Conservation (phyloP, 2,888 invertebrate species). For the Acanthosepion pharaonis region DNA sequence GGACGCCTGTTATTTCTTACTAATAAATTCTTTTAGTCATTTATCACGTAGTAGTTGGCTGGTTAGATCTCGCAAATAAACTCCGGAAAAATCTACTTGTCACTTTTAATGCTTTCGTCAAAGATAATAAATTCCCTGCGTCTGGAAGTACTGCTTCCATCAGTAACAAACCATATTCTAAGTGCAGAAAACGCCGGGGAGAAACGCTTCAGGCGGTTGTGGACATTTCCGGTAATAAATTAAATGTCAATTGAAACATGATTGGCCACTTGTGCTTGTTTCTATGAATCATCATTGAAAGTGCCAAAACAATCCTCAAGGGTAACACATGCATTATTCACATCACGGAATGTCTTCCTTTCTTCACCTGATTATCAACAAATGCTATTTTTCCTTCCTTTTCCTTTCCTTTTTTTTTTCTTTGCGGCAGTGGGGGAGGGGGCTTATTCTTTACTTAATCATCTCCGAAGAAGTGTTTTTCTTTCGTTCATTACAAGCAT, state of each 20-base stretch:
- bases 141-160: not conserved
- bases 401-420: not conserved
- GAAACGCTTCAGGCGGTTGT: not conserved
- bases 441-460: not conserved
- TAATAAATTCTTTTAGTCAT: not conserved
- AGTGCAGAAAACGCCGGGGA: not conserved
- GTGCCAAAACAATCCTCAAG: not conserved
- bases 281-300: not conserved
- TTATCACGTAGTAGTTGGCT: not conserved
- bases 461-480: not conserved
- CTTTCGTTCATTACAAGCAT: not conserved
- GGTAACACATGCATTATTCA: not conserved
- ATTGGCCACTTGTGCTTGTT: not conserved
- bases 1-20: too few species aligned
- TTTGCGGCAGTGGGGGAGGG: too few species aligned
- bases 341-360: not conserved
- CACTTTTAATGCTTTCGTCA: not conserved
- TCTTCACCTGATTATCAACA: not conserved
- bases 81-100: not conserved
- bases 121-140: not conserved
- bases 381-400: not conserved
- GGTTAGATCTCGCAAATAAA: not conserved
- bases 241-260: not conserved
- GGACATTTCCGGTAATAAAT: conserved; percentile 8
- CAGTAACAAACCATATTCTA: not conserved